Conservation (phyloP, 2,797 vertebrate genomes). For the Rhyacichthys aspro region DNA sequence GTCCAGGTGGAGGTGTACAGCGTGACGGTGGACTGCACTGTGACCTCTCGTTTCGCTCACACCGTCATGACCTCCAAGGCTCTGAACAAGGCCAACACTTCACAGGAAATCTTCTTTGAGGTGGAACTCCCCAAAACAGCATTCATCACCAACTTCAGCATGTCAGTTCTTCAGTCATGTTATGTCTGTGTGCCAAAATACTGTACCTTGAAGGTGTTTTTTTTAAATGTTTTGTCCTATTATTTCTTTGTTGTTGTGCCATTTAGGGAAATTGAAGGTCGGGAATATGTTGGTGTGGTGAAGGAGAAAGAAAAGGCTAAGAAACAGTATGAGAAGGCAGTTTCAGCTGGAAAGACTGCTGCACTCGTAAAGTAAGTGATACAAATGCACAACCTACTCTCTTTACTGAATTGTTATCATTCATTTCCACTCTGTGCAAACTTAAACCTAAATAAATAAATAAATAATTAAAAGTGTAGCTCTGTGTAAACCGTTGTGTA, state of each 20-base stretch:
- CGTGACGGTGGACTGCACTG: slow-evolving; percentile 85
- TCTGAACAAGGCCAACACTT: slow-evolving; percentile 80
- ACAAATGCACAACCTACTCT: too few species aligned
- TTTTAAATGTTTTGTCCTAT: too few species aligned
- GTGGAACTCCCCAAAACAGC: slow-evolving; percentile 92
- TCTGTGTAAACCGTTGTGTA: too few species aligned
- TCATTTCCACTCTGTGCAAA: too few species aligned
- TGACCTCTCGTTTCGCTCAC: slow-evolving; percentile 88
- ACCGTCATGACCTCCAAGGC: slow-evolving; percentile 88
- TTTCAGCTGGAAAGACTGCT: slow-evolving; percentile 86
- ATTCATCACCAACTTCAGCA: slow-evolving; percentile 94
- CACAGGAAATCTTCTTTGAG: slow-evolving; percentile 87
- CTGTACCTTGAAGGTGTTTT: too few species aligned
- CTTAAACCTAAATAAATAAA: too few species aligned
- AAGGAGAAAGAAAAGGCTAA: slow-evolving; percentile 89
- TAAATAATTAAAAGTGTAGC: too few species aligned
- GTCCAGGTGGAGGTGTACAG: slow-evolving; percentile 70
- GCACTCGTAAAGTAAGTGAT: slow-evolving; percentile 87
- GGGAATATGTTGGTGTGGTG: slow-evolving; percentile 83
- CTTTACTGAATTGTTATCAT: too few species aligned
- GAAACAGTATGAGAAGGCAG: slow-evolving; percentile 87
- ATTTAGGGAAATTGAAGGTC: slow-evolving; percentile 84
- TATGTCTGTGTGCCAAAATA: too few species aligned
- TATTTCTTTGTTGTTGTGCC: not conserved
- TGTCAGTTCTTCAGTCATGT: slow-evolving; percentile 77